Percentiles rank a stretch among this genome's conserved stretches.
These are phyloP conservation scores for Proisotoma minuta DNA, from an alignment of 2,888 invertebrate genomes.

Conservation along the genomic window DNA sequence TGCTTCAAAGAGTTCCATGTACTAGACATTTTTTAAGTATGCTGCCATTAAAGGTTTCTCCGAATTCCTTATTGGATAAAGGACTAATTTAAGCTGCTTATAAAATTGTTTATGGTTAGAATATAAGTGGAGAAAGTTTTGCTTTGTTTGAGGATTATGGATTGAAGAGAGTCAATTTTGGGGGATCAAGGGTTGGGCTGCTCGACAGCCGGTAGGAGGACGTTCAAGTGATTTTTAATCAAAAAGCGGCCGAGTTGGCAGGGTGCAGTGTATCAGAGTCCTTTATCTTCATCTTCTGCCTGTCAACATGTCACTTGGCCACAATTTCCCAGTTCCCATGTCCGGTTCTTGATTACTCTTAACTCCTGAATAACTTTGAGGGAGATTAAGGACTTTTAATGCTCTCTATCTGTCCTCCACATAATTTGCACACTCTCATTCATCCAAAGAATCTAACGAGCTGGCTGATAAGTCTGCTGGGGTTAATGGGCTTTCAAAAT, in stretches of 20 bases:
- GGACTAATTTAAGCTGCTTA: too few species aligned
- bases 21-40: too few species aligned
- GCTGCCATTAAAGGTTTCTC: too few species aligned
- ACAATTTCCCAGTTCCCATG: background rate
- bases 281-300: slow-evolving; percentile 9
- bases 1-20: too few species aligned
- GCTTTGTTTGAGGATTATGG: too few species aligned
- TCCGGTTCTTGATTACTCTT: background rate
- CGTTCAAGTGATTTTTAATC: slow-evolving; percentile 1
- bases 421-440: background rate
- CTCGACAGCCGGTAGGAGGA: too few species aligned
- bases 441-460: slow-evolving; percentile 34
- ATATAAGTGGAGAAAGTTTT: too few species aligned
- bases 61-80: too few species aligned
- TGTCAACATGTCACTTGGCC: slow-evolving; percentile 3
- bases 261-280: background rate
- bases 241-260: background rate
- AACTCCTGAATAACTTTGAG: background rate
- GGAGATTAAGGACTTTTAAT: background rate
- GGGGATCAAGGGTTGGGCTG: too few species aligned
- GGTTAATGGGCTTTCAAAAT: slow-evolving; percentile 47
- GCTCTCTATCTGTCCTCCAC: background rate
- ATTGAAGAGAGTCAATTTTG: too few species aligned
- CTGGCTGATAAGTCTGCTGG: slow-evolving; percentile 41
- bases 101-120: too few species aligned